Percentiles rank a stretch among this genome's conserved stretches.
Evolutionary conservation across 2,888 invertebrate genomes (phyloP).

Genomic region (Tiphia femorata): DNA sequence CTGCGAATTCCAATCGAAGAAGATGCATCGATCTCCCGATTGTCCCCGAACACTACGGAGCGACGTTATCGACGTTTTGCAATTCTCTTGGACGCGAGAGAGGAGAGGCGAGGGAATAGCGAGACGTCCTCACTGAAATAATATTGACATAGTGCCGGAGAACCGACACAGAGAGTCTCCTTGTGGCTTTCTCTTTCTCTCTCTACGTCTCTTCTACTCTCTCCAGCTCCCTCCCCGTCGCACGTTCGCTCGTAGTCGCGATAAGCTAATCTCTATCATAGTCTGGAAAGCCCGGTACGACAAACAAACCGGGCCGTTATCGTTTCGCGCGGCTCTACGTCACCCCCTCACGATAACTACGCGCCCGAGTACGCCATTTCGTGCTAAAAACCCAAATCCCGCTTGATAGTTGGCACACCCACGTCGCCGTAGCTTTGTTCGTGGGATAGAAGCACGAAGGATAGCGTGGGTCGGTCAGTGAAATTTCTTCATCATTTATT

Average conservation of each 20-base stretch:
- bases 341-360: slow-evolving; percentile 48
- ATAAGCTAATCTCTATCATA: slow-evolving; percentile 53
- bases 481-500: too few species aligned
- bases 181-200: too few species aligned
- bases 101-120: slow-evolving; percentile 4
- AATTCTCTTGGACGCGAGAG: too few species aligned
- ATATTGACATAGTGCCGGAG: slow-evolving; percentile 51
- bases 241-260: slow-evolving; percentile 48
- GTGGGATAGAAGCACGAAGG: too few species aligned
- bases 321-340: slow-evolving; percentile 32
- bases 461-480: too few species aligned
- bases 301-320: slow-evolving; percentile 43
- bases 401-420: too few species aligned
- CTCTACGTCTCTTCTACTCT: too few species aligned
- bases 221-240: too few species aligned
- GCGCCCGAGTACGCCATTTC: slow-evolving; percentile 45
- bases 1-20: background rate
- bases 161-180: slow-evolving; percentile 45
- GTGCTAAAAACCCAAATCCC: slow-evolving; percentile 46
- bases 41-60: background rate
- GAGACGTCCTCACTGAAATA: slow-evolving; percentile 47
- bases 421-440: too few species aligned
- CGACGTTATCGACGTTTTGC: background rate
- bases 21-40: background rate
- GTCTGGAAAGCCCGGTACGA: slow-evolving; percentile 45